A percentile compares a stretch with the other conserved stretches of the same genome.
phyloP scores from a whole-genome alignment of 2,797 vertebrate species.

The Psittacula derbiana region DNA sequence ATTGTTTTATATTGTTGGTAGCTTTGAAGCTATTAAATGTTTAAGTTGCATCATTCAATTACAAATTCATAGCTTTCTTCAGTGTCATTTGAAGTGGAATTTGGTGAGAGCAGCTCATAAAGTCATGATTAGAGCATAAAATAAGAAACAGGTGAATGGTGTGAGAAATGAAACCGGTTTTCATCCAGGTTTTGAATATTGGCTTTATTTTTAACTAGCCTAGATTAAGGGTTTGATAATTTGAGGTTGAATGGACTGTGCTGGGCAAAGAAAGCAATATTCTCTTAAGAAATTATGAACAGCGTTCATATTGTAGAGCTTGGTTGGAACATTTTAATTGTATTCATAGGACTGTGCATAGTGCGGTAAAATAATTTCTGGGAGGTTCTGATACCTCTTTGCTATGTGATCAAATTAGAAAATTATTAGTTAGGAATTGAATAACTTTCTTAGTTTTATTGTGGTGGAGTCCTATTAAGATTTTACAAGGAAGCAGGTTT shows the following conservation, averaged over 20 bases:
- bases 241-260: neutral
- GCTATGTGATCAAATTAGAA: conserved; percentile 13
- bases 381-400: neutral
- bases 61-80: neutral
- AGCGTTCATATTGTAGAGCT: neutral
- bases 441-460: neutral
- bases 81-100: neutral
- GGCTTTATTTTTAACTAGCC: neutral
- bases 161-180: neutral
- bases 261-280: neutral
- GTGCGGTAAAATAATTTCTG: neutral
- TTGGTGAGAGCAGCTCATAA: neutral
- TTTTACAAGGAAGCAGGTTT: conserved; percentile 33
- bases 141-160: neutral
- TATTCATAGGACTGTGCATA: neutral
- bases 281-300: neutral
- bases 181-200: neutral
- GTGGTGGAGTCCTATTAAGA: neutral
- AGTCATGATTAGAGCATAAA: neutral
- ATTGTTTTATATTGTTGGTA: neutral
- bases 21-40: neutral
- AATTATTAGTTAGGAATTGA: neutral
- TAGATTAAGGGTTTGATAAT: neutral
- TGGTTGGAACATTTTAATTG: neutral
- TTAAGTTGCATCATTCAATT: neutral